Percentiles rank a stretch among this genome's conserved stretches.
These are phyloP conservation scores for Porites evermanni DNA, from an alignment of 92 coral and sea anemone species.

Conservation along the genomic window DNA sequence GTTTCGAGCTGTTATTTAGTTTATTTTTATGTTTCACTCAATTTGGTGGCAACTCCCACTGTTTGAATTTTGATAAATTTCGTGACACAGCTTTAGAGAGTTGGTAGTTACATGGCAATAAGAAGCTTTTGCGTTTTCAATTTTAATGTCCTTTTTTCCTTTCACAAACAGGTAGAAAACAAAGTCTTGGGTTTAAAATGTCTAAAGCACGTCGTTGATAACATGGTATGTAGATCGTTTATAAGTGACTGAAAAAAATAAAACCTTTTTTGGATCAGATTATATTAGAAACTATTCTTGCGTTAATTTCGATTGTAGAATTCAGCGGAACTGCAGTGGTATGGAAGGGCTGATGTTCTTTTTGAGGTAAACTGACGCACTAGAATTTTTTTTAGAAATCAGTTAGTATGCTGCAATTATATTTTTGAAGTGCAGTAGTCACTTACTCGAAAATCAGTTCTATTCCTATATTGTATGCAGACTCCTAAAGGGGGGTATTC, in stretches of 20 bases:
- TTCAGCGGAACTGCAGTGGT: constrained; percentile 85
- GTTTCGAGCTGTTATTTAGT: no score
- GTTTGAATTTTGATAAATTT: no score
- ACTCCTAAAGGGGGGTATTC: no score
- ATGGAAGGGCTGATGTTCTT: constrained; percentile 85
- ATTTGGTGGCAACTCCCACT: no score
- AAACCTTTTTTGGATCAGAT: no score
- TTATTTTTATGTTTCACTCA: no score
- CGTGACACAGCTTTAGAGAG: no score
- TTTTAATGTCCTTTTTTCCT: background rate
- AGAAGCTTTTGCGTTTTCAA: no score
- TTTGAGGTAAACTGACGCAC: constrained; percentile 60
- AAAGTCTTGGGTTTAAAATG: constrained; percentile 62
- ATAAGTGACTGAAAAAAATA: no score
- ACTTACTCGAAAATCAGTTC: background rate
- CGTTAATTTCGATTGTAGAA: constrained; percentile 33
- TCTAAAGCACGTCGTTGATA: constrained; percentile 70
- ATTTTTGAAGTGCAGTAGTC: background rate
- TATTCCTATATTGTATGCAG: background rate
- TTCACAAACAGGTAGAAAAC: constrained; percentile 61
- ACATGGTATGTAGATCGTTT: constrained; percentile 50
- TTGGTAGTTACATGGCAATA: no score
- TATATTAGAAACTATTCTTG: no score
- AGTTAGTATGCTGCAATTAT: background rate
- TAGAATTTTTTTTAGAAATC: background rate